Evolutionary conservation across 2,113 vertebrate species (phyloP).

Genomic region (Rhinolophus sinicus): DNA sequence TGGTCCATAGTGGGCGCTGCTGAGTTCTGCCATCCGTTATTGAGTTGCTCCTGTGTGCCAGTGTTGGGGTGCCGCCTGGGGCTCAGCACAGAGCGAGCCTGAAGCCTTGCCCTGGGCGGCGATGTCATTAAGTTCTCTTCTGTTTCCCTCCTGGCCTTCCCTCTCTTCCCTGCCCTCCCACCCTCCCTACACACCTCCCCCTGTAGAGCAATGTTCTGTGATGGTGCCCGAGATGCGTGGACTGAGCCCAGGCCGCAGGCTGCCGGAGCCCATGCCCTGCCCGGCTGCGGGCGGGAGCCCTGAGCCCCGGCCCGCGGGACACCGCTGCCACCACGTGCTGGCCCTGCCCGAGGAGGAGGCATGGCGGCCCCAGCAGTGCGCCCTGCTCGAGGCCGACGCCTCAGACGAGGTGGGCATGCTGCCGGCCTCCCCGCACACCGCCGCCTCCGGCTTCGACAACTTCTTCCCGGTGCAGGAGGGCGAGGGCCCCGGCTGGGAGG

Average conservation of each 20-base stretch:
- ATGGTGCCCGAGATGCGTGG: constrained; percentile 90
- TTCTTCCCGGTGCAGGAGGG: constrained; percentile 84
- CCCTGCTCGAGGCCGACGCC: constrained; percentile 87
- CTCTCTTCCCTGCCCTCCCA: no score
- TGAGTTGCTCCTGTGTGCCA: neutral
- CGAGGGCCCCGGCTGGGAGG: constrained; percentile 77
- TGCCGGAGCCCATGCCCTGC: constrained; percentile 84
- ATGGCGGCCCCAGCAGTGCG: constrained; percentile 89
- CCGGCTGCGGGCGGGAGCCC: constrained; percentile 76
- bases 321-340: constrained; percentile 83
- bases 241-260: constrained; percentile 89
- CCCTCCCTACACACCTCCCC: constrained; percentile 47
- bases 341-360: constrained; percentile 89
- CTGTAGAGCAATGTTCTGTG: constrained; percentile 92
- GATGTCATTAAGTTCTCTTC: constrained; percentile 61
- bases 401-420: constrained; percentile 87
- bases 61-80: neutral
- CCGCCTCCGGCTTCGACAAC: constrained; percentile 87
- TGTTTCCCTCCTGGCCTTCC: constrained; percentile 51
- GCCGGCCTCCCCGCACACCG: constrained; percentile 84
- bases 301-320: constrained; percentile 77
- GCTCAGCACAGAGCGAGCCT: neutral
- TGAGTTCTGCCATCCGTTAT: neutral
- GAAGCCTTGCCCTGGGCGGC: neutral
- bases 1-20: neutral